Percentiles rank a stretch among this genome's conserved stretches.
Evolutionary conservation across 2,888 invertebrate genomes (phyloP).

Genomic region (Zeuzera pyrina): DNA sequence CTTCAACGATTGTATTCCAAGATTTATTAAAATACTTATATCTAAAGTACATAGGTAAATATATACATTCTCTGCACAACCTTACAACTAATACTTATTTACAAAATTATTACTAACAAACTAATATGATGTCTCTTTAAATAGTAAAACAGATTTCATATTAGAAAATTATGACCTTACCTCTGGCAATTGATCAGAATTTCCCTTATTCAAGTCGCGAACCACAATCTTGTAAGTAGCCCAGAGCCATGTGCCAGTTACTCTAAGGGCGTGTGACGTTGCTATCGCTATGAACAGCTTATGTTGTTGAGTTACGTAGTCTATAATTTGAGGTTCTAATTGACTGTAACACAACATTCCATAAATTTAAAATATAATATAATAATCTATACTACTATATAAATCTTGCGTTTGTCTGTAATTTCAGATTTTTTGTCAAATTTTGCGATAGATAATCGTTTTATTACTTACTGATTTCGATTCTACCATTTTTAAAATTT

Average conservation of each 20-base stretch:
- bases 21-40: background rate
- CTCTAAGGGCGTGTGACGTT: constrained; percentile 81
- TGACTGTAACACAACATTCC: constrained; percentile 75
- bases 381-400: background rate
- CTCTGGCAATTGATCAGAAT: constrained; percentile 86
- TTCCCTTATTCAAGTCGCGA: constrained; percentile 81
- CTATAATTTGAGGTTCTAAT: constrained; percentile 90
- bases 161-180: constrained; percentile 45
- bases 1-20: too few relatives aligned
- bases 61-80: too few relatives aligned
- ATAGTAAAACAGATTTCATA: too few relatives aligned
- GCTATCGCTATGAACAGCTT: constrained; percentile 91
- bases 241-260: constrained; percentile 83
- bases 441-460: too few relatives aligned
- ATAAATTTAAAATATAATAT: constrained; percentile 13
- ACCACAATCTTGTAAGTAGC: constrained; percentile 82
- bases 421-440: too few relatives aligned
- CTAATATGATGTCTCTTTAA: too few relatives aligned
- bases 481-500: too few relatives aligned
- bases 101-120: too few relatives aligned
- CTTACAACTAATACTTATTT: too few relatives aligned
- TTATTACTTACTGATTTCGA: too few relatives aligned
- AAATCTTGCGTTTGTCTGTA: too few relatives aligned
- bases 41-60: too few relatives aligned
- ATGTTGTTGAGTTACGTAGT: constrained; percentile 94